These are phyloP conservation scores for Acanthacorydalis orientalis DNA, from an alignment of 2,888 invertebrate genomes.

Conservation along the genomic window DNA sequence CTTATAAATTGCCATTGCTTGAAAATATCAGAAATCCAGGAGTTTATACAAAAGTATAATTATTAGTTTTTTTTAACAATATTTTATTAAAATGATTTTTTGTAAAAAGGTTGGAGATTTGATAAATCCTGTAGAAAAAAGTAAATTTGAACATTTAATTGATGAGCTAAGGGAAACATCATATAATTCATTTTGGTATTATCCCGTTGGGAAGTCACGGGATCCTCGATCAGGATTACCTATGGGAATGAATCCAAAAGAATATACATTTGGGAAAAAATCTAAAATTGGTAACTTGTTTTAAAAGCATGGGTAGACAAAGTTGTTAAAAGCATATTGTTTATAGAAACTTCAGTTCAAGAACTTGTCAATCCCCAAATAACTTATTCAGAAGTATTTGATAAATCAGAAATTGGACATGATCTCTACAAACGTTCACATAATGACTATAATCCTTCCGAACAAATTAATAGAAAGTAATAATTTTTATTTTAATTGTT, in stretches of 20 bases:
- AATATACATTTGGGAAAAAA: slow-evolving; percentile 24
- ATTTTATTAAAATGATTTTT: not conserved
- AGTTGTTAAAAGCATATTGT: not conserved
- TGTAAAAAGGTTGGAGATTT: slow-evolving; percentile 1
- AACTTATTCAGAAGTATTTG: slow-evolving; percentile 20
- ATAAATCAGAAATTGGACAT: slow-evolving; percentile 23
- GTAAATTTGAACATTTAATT: slow-evolving; percentile 28
- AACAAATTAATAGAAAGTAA: slow-evolving; percentile 24
- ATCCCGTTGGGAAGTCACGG: slow-evolving; percentile 24
- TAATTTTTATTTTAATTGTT: not conserved
- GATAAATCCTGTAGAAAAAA: slow-evolving; percentile 19
- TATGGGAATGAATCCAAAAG: slow-evolving; percentile 22
- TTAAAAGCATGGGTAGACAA: not conserved
- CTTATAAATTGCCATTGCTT: slow-evolving; percentile 8
- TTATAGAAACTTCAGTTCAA: slow-evolving; percentile 17
- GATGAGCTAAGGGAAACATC: slow-evolving; percentile 29
- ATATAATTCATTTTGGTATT: slow-evolving; percentile 29
- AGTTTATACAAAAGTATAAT: not conserved
- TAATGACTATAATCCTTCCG: slow-evolving; percentile 28
- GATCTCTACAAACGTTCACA: slow-evolving; percentile 30
- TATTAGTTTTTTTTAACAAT: no score
- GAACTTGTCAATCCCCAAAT: slow-evolving; percentile 26
- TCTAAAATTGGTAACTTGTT: slow-evolving; percentile 2
- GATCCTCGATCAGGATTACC: slow-evolving; percentile 29
- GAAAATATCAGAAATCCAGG: not conserved